phyloP scores from a whole-genome alignment of 1,140 invertebrate species.

The Drosophila mayri region DNA sequence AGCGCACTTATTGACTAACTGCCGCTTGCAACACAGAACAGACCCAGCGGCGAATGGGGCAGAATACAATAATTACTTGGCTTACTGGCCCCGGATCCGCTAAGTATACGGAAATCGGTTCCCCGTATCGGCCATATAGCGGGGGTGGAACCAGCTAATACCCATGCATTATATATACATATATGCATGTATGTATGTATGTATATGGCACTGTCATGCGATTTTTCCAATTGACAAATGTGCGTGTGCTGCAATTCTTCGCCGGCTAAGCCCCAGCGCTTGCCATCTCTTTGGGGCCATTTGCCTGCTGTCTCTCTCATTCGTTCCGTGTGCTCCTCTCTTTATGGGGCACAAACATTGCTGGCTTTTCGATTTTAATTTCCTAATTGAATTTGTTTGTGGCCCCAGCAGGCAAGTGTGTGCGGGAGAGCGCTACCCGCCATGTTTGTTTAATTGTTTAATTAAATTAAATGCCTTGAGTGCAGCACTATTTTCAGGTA shows the following conservation, averaged over 20 bases:
- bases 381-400: slow-evolving; percentile 81
- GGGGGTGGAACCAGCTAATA: slow-evolving; percentile 10
- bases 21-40: slow-evolving; percentile 48
- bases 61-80: slow-evolving; percentile 40
- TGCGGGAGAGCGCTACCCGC: slow-evolving; percentile 26
- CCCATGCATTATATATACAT: background rate
- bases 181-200: slow-evolving; percentile 2
- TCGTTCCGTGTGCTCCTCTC: slow-evolving; percentile 1
- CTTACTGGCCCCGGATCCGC: slow-evolving; percentile 20
- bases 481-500: slow-evolving; percentile 47
- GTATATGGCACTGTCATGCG: slow-evolving; percentile 12
- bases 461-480: slow-evolving; percentile 73
- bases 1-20: slow-evolving; percentile 77
- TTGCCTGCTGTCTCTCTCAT: background rate
- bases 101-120: slow-evolving; percentile 29
- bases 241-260: slow-evolving; percentile 70
- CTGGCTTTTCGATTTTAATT: slow-evolving; percentile 54
- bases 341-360: slow-evolving; percentile 28
- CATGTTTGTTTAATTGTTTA: slow-evolving; percentile 83
- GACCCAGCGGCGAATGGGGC: slow-evolving; percentile 11
- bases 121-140: slow-evolving; percentile 10
- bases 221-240: slow-evolving; percentile 64
- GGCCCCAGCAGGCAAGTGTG: slow-evolving; percentile 5
- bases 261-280: slow-evolving; percentile 25
- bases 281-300: slow-evolving; percentile 10